phyloP scores from a whole-genome alignment of 2,797 vertebrate species.

The Anguilla megastoma region DNA sequence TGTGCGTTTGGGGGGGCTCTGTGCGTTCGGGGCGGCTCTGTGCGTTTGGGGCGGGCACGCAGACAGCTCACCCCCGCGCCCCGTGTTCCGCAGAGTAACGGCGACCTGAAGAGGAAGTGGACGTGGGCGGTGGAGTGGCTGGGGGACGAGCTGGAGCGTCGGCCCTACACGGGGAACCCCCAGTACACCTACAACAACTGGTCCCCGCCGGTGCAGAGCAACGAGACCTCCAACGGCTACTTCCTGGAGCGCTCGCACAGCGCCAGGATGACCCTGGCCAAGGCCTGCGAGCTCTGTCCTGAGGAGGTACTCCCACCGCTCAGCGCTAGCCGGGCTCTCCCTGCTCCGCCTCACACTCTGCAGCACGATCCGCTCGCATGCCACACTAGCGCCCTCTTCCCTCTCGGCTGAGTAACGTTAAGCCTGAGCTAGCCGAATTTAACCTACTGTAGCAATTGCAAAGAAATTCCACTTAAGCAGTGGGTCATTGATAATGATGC shows the following conservation, averaged over 20 bases:
- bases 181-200: conserved; percentile 99
- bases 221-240: conserved; percentile 98
- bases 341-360: not conserved
- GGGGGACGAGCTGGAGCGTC: conserved; percentile 94
- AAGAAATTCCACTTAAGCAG: not conserved
- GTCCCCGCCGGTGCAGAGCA: conserved; percentile 98
- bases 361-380: not conserved
- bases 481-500: not conserved
- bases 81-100: conserved; percentile 83
- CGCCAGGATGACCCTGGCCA: conserved; percentile 98
- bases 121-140: conserved; percentile 99
- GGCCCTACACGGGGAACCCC: conserved; percentile 95
- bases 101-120: conserved; percentile 98
- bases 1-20: not conserved
- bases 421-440: not conserved
- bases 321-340: not conserved
- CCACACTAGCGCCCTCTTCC: not conserved
- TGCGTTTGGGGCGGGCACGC: not conserved
- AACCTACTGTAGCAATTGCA: not conserved
- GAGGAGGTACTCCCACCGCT: conserved; percentile 83
- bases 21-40: not conserved
- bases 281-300: conserved; percentile 98
- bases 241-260: conserved; percentile 99
- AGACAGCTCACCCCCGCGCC: not conserved
- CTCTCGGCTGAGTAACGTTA: not conserved